Evolutionary conservation across 2,888 invertebrate genomes (phyloP).

Genomic region (Leucophora obtusa): DNA sequence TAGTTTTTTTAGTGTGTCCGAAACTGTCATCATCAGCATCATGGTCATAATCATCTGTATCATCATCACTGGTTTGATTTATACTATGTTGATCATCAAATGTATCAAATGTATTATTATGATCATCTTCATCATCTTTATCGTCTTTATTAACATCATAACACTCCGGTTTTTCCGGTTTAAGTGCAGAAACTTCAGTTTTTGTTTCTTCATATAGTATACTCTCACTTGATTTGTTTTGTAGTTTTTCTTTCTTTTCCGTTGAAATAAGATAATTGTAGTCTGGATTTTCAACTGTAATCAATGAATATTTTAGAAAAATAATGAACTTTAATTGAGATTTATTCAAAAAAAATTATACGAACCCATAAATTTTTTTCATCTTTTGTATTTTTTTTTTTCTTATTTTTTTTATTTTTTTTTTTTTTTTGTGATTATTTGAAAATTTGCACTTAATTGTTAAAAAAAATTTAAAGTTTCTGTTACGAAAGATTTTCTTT

Average conservation of each 20-base stretch:
- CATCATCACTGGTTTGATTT: conserved; percentile 41
- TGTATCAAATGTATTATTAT: conserved; percentile 1
- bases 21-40: conserved; percentile 24
- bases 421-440: conserved; percentile 30
- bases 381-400: conserved; percentile 39
- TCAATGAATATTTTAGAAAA: conserved; percentile 52
- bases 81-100: conserved; percentile 32
- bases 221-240: conserved; percentile 19
- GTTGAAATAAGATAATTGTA: conserved; percentile 22
- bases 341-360: conserved; percentile 54
- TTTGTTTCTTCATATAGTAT: conserved; percentile 22
- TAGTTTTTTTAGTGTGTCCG: background rate
- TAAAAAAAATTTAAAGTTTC: conserved; percentile 51
- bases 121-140: background rate
- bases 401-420: too few relatives aligned
- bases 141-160: background rate
- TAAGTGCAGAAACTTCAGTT: background rate
- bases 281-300: conserved; percentile 57
- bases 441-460: conserved; percentile 45
- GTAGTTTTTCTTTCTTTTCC: conserved; percentile 41
- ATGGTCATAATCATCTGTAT: conserved; percentile 29
- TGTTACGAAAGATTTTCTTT: conserved; percentile 51
- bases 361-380: conserved; percentile 61
- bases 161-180: conserved; percentile 21
- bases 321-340: conserved; percentile 60